Percentiles rank a stretch among this genome's conserved stretches.
These are phyloP conservation scores for Simalia tracyae DNA, from an alignment of 2,797 vertebrate genomes.

Conservation along the genomic window DNA sequence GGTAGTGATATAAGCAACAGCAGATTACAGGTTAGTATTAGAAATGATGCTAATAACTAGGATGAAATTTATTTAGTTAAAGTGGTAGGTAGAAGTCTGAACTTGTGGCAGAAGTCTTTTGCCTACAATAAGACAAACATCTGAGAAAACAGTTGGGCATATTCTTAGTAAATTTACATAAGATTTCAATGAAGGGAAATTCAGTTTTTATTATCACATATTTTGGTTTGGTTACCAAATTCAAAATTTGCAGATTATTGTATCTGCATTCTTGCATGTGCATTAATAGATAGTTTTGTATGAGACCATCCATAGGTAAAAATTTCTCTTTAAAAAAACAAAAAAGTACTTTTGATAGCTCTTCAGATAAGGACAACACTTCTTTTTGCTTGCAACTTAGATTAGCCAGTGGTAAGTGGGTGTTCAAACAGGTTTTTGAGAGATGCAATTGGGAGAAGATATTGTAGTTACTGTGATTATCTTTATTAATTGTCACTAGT, in stretches of 20 bases:
- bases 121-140: constrained; percentile 3
- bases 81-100: constrained; percentile 46
- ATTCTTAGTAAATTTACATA: background rate
- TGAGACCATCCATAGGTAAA: background rate
- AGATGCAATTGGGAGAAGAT: constrained; percentile 26
- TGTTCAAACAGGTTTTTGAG: background rate
- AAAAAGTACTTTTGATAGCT: background rate
- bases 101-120: constrained; percentile 54
- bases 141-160: background rate
- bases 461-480: background rate
- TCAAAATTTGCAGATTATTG: background rate
- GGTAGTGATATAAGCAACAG: constrained; percentile 33
- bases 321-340: background rate
- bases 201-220: background rate
- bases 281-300: background rate
- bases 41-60: constrained; percentile 24
- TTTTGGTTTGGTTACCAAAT: background rate
- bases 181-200: background rate
- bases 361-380: background rate
- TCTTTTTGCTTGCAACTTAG: background rate
- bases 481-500: background rate
- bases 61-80: constrained; percentile 45
- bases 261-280: background rate
- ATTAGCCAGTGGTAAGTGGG: background rate
- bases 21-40: constrained; percentile 29